Conservation (phyloP, 2,797 vertebrate species). For the Micrastur ruficollis region DNA sequence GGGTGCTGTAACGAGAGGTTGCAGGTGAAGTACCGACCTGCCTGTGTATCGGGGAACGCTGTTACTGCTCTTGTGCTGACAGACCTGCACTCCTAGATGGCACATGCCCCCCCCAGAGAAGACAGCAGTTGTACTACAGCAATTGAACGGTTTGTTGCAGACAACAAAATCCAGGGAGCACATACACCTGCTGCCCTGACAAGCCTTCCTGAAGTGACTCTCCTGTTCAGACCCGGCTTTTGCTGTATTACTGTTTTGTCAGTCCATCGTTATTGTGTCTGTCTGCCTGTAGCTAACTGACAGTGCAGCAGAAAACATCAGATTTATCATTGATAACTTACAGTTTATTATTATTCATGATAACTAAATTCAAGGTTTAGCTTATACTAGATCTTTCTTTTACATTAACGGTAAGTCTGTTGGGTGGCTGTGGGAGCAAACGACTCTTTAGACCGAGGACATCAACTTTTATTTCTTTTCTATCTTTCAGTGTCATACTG, state of each 20-base stretch:
- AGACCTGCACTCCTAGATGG: neutral
- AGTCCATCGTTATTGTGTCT: fast-evolving
- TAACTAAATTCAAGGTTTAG: neutral
- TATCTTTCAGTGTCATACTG: neutral
- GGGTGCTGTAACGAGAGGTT: neutral
- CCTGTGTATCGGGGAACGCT: too few relatives aligned
- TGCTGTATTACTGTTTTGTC: neutral
- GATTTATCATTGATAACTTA: neutral
- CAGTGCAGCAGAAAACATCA: neutral
- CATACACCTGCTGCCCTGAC: neutral
- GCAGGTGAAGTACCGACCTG: neutral
- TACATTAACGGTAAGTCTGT: neutral
- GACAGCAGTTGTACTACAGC: neutral
- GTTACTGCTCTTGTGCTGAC: neutral
- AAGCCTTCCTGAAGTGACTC: neutral
- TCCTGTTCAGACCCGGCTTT: neutral
- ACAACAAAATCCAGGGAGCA: neutral
- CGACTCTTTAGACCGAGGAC: neutral
- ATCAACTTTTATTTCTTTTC: neutral
- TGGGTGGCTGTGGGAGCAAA: neutral
- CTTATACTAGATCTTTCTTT: neutral
- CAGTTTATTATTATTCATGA: neutral
- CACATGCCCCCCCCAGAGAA: neutral
- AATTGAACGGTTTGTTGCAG: neutral
- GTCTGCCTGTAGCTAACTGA: neutral